Conservation (phyloP, 2,797 vertebrate genomes). For the Hemitrygon akajei region DNA sequence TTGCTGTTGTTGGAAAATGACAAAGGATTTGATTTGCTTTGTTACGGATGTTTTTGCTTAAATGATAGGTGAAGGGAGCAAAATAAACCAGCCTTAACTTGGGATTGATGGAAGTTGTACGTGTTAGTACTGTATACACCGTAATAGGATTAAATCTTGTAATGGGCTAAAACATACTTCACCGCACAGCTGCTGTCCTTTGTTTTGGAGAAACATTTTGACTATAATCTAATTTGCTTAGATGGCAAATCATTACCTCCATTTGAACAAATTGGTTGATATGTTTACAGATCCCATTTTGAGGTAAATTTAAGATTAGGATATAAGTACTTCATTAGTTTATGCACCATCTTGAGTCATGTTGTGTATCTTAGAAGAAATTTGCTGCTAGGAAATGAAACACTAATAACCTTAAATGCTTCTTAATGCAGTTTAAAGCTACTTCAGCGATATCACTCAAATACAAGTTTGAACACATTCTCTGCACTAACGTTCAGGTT, state of each 20-base stretch:
- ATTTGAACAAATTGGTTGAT: neutral
- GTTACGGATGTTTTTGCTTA: neutral
- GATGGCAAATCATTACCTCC: neutral
- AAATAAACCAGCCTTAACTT: neutral
- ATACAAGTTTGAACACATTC: neutral
- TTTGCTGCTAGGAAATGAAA: neutral
- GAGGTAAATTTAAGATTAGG: neutral
- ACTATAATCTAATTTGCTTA: neutral
- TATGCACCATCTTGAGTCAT: neutral
- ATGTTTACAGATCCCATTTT: neutral
- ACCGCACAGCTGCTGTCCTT: neutral
- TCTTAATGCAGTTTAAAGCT: neutral
- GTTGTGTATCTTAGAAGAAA: neutral
- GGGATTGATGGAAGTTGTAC: neutral
- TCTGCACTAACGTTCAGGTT: neutral
- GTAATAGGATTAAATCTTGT: neutral
- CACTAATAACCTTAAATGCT: neutral
- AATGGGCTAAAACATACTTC: neutral
- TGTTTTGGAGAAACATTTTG: neutral
- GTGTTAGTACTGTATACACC: neutral
- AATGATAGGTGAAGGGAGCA: neutral
- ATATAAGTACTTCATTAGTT: neutral
- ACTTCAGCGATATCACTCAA: neutral
- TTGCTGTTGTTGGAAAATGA: neutral
- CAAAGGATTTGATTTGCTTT: neutral